These are phyloP conservation scores for Drosophila watanabei DNA, from an alignment of 1,140 invertebrate genomes.

Conservation along the genomic window DNA sequence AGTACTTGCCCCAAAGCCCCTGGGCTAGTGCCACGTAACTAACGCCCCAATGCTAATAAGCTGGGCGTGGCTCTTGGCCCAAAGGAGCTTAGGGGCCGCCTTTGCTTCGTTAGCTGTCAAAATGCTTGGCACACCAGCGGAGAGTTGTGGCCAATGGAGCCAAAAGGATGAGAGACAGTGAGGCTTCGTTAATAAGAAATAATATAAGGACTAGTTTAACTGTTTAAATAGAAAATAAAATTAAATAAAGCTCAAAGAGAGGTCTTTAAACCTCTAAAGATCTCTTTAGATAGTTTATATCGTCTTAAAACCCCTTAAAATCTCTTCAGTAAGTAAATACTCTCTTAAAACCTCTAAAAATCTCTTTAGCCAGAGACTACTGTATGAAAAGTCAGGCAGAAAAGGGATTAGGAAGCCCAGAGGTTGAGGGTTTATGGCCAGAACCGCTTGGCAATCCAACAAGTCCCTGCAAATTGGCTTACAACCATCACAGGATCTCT, in stretches of 20 bases:
- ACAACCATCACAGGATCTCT: conserved; percentile 11
- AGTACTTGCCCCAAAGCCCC: neutral
- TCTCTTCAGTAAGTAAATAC: too few relatives aligned
- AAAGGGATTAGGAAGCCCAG: neutral
- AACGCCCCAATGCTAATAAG: conserved; percentile 52
- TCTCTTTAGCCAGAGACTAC: neutral
- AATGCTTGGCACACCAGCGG: conserved; percentile 25
- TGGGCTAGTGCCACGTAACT: conserved; percentile 33
- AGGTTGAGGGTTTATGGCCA: conserved; percentile 3
- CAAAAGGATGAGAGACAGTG: conserved; percentile 13
- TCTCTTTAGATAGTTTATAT: too few relatives aligned
- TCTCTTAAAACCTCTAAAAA: too few relatives aligned
- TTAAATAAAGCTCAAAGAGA: neutral
- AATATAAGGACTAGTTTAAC: neutral
- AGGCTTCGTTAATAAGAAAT: neutral
- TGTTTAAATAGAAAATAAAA: neutral
- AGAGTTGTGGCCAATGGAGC: neutral
- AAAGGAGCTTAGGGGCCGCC: conserved; percentile 24
- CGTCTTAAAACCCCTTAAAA: neutral
- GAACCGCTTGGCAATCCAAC: conserved; percentile 20
- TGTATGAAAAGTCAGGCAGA: neutral
- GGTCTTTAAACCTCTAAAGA: too few relatives aligned
- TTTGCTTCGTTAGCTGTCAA: conserved; percentile 58
- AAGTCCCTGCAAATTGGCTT: conserved; percentile 63
- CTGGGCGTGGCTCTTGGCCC: conserved; percentile 49